These are phyloP conservation scores for Ataeniobius toweri DNA, from an alignment of 2,797 vertebrate genomes.

Conservation along the genomic window DNA sequence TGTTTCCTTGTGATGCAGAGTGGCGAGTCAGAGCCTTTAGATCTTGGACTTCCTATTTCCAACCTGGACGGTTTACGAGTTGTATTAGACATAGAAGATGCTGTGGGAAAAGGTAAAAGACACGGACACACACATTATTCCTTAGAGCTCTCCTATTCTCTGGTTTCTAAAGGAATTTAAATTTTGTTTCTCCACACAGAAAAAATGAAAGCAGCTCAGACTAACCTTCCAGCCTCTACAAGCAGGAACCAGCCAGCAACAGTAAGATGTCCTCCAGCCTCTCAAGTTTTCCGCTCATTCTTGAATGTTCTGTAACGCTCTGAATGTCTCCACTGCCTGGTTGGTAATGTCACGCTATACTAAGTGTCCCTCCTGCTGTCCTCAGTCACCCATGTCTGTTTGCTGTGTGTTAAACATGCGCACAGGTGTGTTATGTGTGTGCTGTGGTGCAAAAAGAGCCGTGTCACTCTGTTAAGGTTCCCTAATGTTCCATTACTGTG, in stretches of 20 bases:
- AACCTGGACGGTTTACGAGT: constrained; percentile 96
- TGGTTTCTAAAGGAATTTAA: neutral
- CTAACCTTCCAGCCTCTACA: constrained; percentile 67
- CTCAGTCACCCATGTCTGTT: constrained; percentile 61
- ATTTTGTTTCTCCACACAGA: constrained; percentile 71
- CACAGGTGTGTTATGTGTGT: constrained; percentile 46
- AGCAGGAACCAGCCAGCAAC: constrained; percentile 86
- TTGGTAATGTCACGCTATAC: constrained; percentile 74
- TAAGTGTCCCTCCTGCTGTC: constrained; percentile 71
- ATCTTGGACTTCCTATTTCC: constrained; percentile 96
- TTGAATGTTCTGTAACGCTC: constrained; percentile 75
- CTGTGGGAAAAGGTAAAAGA: constrained; percentile 85
- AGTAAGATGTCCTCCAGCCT: constrained; percentile 81
- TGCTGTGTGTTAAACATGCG: constrained; percentile 52
- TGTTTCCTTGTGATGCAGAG: constrained; percentile 79
- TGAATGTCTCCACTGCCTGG: constrained; percentile 68
- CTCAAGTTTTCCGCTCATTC: constrained; percentile 38
- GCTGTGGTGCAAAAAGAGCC: constrained; percentile 43
- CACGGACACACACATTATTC: neutral
- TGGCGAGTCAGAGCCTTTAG: constrained; percentile 93
- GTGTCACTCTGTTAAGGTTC: constrained; percentile 37
- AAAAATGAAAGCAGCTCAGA: constrained; percentile 83
- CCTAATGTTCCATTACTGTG: constrained; percentile 49
- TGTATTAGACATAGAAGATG: constrained; percentile 88
- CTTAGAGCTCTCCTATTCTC: neutral